phyloP scores from a whole-genome alignment of 1,140 invertebrate species.

The Anastatus disparis region DNA sequence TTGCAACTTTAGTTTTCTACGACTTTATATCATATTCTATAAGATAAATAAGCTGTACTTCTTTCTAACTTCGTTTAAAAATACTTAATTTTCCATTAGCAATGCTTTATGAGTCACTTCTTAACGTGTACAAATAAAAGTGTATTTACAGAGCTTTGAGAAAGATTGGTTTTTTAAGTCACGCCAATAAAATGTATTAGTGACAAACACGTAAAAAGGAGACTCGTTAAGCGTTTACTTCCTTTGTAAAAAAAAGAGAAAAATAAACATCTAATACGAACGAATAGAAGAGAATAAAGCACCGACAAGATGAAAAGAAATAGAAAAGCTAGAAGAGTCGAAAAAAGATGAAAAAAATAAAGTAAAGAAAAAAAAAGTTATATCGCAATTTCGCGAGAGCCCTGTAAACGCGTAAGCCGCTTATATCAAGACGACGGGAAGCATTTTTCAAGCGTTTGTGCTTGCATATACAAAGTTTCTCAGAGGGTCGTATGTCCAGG shows the following conservation, averaged over 20 bases:
- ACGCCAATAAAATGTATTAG: neutral
- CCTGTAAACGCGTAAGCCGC: conserved; percentile 55
- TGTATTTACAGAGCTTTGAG: too few species aligned
- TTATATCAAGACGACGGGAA: conserved; percentile 53
- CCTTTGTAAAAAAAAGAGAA: too few species aligned
- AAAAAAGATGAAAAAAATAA: neutral
- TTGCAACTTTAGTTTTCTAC: too few species aligned
- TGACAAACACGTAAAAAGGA: neutral
- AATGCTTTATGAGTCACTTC: neutral
- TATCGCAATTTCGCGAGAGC: conserved; percentile 29
- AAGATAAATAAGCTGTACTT: too few species aligned
- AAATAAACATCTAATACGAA: too few species aligned
- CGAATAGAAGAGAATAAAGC: neutral
- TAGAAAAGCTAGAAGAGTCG: neutral
- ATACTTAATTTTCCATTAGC: neutral
- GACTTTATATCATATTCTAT: too few species aligned
- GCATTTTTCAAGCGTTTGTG: conserved; percentile 54
- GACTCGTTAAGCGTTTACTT: neutral
- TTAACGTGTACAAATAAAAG: too few species aligned
- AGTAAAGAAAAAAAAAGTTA: conserved; percentile 18
- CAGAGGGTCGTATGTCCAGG: conserved; percentile 51
- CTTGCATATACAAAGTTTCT: too few species aligned
- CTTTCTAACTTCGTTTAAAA: neutral
- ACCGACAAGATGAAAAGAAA: neutral
- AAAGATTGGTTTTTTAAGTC: too few species aligned